These are phyloP conservation scores for Phocoena sinus DNA, from an alignment of 2,113 vertebrate species.

Conservation along the genomic window DNA sequence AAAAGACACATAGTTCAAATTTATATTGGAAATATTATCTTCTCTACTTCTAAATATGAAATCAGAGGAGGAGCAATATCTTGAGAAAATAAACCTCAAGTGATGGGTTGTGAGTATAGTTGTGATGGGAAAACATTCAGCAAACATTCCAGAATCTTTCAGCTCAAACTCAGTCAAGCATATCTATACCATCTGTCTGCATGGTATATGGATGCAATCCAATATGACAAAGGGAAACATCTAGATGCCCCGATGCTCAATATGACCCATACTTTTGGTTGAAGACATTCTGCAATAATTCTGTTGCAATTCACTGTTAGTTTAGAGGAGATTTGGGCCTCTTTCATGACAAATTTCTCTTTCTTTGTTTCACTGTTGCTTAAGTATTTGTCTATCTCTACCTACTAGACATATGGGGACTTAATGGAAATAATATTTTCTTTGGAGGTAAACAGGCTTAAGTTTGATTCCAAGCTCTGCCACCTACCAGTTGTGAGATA, in stretches of 20 bases:
- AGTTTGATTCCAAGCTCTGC: not conserved
- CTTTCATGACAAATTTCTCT: not conserved
- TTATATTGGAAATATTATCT: constrained; percentile 18
- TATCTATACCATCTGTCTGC: constrained; percentile 27
- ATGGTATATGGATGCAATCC: not conserved
- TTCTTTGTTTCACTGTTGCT: not conserved
- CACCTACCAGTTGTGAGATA: not conserved
- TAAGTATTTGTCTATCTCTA: not conserved
- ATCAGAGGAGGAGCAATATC: constrained; percentile 6
- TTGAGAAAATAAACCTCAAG: constrained; percentile 47
- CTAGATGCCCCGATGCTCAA: not conserved
- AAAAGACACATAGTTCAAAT: constrained; percentile 17
- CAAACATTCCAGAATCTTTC: constrained; percentile 52
- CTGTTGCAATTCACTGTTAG: not conserved
- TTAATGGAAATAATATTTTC: not conserved
- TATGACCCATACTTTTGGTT: not conserved
- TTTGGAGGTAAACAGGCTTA: not conserved
- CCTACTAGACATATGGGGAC: not conserved
- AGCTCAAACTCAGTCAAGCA: constrained; percentile 32
- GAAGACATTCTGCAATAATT: not conserved
- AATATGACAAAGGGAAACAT: not conserved
- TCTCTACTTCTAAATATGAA: constrained; percentile 49
- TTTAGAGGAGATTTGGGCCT: not conserved
- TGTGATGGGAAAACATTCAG: constrained; percentile 51
- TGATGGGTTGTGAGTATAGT: not conserved